phyloP scores from a whole-genome alignment of 2,888 invertebrate species.

The Calameuta idolon region DNA sequence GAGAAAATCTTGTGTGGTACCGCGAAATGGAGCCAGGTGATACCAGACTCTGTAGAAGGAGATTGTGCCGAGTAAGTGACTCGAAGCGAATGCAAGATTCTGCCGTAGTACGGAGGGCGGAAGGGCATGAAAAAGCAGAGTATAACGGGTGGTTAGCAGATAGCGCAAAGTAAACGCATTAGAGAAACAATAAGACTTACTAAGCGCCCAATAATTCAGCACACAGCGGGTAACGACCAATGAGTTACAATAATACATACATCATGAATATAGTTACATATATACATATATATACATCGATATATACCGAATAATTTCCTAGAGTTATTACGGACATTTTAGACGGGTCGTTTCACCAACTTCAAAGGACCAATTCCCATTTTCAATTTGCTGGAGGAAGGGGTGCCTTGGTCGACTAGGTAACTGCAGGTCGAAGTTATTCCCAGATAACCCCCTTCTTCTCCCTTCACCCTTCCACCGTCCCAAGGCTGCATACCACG shows the following conservation, averaged over 20 bases:
- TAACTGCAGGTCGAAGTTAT: conserved; percentile 43
- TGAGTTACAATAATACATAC: neutral
- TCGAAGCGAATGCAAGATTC: neutral
- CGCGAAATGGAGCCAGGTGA: neutral
- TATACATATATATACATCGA: neutral
- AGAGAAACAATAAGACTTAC: neutral
- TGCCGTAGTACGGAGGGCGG: neutral
- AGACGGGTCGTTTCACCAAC: conserved; percentile 54
- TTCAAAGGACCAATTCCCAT: conserved; percentile 64
- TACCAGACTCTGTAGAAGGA: neutral
- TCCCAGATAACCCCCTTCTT: conserved; percentile 23
- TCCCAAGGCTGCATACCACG: conserved; percentile 27
- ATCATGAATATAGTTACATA: neutral
- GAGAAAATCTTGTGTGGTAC: neutral
- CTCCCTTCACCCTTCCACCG: conserved; percentile 26
- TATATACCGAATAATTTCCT: conserved; percentile 11
- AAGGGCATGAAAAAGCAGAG: neutral
- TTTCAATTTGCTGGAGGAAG: conserved; percentile 55
- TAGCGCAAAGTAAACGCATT: neutral
- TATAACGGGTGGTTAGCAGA: too few relatives aligned
- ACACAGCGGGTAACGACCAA: neutral
- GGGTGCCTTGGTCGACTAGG: conserved; percentile 1
- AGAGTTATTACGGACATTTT: conserved; percentile 61
- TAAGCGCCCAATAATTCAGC: neutral
- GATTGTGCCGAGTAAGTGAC: neutral